Percentiles rank a stretch among this genome's conserved stretches.
Conservation (phyloP, 2,888 invertebrate species). For the Meta bourneti region DNA sequence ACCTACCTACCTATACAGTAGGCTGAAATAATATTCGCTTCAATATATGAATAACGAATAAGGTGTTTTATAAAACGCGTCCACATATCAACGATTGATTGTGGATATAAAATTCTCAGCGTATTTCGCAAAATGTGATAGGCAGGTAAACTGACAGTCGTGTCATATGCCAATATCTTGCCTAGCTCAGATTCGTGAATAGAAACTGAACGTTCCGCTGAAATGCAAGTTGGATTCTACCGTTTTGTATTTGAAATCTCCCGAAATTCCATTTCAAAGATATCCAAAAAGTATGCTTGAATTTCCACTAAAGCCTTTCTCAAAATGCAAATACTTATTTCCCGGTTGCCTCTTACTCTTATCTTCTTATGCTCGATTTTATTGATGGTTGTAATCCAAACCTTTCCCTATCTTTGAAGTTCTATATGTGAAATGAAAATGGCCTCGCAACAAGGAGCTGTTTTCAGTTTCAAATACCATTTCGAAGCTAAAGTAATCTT, state of each 20-base stretch:
- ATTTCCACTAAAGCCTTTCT: background rate
- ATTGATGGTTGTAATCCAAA: background rate
- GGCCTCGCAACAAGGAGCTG: background rate
- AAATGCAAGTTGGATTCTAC: background rate
- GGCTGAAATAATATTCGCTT: too few relatives aligned
- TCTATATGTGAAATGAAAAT: background rate
- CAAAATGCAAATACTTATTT: background rate
- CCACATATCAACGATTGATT: too few relatives aligned
- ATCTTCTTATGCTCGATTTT: background rate
- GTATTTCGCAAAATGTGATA: too few relatives aligned
- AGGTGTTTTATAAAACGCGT: too few relatives aligned
- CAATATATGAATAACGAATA: too few relatives aligned
- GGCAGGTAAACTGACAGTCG: constrained; percentile 4
- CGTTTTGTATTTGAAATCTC: background rate
- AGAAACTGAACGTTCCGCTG: background rate
- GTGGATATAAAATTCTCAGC: too few relatives aligned
- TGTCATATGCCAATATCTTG: constrained; percentile 21
- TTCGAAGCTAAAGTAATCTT: background rate
- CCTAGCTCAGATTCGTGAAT: background rate
- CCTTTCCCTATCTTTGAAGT: background rate
- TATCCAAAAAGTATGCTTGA: background rate
- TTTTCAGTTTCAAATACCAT: background rate
- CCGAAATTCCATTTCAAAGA: background rate
- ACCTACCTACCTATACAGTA: too few relatives aligned
- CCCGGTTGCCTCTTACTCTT: background rate